These are phyloP conservation scores for Drosophila obscura DNA, from an alignment of 1,140 invertebrate species.

Conservation along the genomic window DNA sequence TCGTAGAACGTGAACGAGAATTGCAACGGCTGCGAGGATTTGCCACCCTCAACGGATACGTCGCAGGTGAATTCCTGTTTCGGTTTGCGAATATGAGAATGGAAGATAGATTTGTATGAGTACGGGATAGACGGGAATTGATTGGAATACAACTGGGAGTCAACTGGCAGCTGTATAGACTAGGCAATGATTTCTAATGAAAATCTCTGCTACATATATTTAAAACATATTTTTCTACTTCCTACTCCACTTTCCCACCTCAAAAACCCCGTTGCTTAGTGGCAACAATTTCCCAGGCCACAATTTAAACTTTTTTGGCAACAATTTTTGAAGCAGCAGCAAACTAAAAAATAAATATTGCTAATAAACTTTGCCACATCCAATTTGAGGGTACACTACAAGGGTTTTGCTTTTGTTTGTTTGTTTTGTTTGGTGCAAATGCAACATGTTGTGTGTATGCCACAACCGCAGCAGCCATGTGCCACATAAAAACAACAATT, in stretches of 20 bases:
- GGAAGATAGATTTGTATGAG: not conserved
- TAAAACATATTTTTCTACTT: no score
- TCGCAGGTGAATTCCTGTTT: slow-evolving; percentile 93
- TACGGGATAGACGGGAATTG: no score
- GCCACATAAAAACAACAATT: slow-evolving; percentile 65
- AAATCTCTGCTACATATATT: no score
- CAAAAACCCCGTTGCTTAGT: no score
- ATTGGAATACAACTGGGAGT: no score
- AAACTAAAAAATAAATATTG: not conserved
- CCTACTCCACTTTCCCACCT: no score
- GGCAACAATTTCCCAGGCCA: slow-evolving; percentile 12
- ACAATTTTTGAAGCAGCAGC: slow-evolving; percentile 21
- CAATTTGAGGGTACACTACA: slow-evolving; percentile 61
- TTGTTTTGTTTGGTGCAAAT: slow-evolving; percentile 15
- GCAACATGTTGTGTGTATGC: slow-evolving; percentile 12
- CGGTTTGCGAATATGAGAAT: not conserved
- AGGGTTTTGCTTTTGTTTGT: not conserved
- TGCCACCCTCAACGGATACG: slow-evolving; percentile 91
- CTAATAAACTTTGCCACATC: slow-evolving; percentile 35
- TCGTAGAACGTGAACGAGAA: slow-evolving; percentile 96
- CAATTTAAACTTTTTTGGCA: slow-evolving; percentile 15
- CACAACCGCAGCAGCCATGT: slow-evolving; percentile 21
- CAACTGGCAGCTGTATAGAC: no score
- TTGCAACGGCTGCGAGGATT: slow-evolving; percentile 89
- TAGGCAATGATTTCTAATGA: no score